Evolutionary conservation across 2,797 vertebrate genomes (phyloP).

Genomic region (Yasuhikotakia modesta): DNA sequence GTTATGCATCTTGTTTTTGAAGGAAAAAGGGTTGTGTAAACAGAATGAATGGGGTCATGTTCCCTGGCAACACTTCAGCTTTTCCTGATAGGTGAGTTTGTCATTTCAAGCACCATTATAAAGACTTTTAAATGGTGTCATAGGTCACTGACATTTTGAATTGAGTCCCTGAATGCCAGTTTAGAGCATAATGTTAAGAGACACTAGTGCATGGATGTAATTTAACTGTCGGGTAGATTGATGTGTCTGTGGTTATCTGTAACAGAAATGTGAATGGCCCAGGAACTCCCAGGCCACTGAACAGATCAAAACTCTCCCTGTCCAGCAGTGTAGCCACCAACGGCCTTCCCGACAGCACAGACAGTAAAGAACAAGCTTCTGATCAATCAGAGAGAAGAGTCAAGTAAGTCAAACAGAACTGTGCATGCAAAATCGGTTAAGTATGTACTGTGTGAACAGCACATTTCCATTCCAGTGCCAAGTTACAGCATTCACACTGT

Average conservation of each 20-base stretch:
- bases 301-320: constrained; percentile 81
- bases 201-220: not conserved
- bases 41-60: constrained; percentile 97
- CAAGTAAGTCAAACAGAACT: constrained; percentile 44
- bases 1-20: constrained; percentile 52
- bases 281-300: constrained; percentile 82
- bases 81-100: constrained; percentile 85
- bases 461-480: not conserved
- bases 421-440: no score
- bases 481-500: no score
- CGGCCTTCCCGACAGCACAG: constrained; percentile 84
- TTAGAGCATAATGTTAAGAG: not conserved
- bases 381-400: constrained; percentile 69
- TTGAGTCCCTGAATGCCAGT: not conserved
- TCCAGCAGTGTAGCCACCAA: constrained; percentile 82
- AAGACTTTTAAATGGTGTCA: not conserved
- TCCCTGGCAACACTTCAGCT: constrained; percentile 87
- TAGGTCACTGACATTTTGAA: not conserved
- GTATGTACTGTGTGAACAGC: not conserved
- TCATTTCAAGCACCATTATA: not conserved
- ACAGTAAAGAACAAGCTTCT: constrained; percentile 76
- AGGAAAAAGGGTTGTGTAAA: constrained; percentile 93
- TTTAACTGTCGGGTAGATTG: constrained; percentile 7
- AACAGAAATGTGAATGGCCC: constrained; percentile 85
- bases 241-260: constrained; percentile 9